Evolutionary conservation across 2,113 vertebrate genomes (phyloP).

Genomic region (Epinephelus lanceolatus): DNA sequence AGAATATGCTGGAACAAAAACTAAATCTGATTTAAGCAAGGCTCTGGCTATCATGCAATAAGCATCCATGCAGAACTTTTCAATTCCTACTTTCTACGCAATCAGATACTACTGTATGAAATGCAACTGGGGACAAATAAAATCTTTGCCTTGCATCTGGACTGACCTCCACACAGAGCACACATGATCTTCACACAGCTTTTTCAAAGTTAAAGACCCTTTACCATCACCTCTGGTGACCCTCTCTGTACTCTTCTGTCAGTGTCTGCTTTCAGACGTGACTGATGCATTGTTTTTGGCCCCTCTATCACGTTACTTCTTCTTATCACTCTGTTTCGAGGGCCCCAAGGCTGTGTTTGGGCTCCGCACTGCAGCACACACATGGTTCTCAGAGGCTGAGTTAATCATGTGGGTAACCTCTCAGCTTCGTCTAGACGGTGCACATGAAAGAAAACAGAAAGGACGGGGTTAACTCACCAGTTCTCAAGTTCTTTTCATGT

Average conservation of each 20-base stretch:
- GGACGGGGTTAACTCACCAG: background rate
- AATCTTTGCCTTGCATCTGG: constrained; percentile 27
- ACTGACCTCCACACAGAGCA: constrained; percentile 15
- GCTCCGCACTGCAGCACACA: constrained; percentile 46
- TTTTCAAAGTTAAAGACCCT: constrained; percentile 16
- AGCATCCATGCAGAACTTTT: constrained; percentile 77
- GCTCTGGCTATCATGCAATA: constrained; percentile 74
- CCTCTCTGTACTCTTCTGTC: constrained; percentile 5
- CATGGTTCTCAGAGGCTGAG: constrained; percentile 41
- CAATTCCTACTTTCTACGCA: constrained; percentile 48
- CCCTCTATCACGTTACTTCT: constrained; percentile 18
- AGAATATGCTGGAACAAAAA: constrained; percentile 37
- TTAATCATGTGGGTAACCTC: constrained; percentile 81
- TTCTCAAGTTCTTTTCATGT: background rate
- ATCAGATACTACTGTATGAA: constrained; percentile 50
- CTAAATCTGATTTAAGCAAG: constrained; percentile 30
- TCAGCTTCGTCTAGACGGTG: constrained; percentile 78
- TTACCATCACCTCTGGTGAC: constrained; percentile 18
- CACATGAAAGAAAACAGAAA: constrained; percentile 45
- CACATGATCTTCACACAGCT: constrained; percentile 13
- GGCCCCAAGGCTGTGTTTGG: constrained; percentile 60
- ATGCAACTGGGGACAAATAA: constrained; percentile 14
- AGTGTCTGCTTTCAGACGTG: constrained; percentile 25
- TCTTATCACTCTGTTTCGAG: constrained; percentile 37
- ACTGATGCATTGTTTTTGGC: constrained; percentile 10